phyloP scores from a whole-genome alignment of 2,888 invertebrate species.

The Melinaea menophilus region DNA sequence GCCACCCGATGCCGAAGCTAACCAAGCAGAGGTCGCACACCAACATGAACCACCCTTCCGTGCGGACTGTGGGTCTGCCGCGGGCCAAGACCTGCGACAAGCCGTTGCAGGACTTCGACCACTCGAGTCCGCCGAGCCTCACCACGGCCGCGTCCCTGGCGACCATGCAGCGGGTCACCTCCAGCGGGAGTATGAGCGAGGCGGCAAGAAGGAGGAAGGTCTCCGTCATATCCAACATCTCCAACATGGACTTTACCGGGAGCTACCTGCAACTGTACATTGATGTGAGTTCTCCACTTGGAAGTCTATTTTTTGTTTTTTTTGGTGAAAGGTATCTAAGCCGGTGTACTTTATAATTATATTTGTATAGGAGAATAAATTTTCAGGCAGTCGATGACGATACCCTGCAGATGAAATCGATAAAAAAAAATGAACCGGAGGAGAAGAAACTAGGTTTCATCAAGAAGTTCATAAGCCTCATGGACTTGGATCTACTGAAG shows the following conservation, averaged over 20 bases:
- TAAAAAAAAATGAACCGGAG: conserved; percentile 58
- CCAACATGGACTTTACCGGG: conserved; percentile 85
- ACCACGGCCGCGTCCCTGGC: conserved; percentile 70
- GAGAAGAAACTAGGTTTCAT: conserved; percentile 66
- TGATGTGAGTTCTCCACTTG: conserved; percentile 66
- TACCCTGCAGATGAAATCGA: conserved; percentile 68
- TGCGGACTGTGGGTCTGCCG: conserved; percentile 64
- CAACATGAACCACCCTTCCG: conserved; percentile 70
- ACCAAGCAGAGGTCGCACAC: conserved; percentile 60
- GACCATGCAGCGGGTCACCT: conserved; percentile 70
- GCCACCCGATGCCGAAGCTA: conserved; percentile 57
- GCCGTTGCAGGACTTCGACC: conserved; percentile 66
- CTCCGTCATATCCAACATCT: conserved; percentile 84
- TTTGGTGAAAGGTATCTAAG: neutral
- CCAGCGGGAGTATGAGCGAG: conserved; percentile 72
- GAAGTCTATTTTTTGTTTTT: conserved; percentile 6
- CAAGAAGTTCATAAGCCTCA: conserved; percentile 79
- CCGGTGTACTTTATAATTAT: neutral
- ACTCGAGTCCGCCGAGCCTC: conserved; percentile 48
- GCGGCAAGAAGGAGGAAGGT: conserved; percentile 78
- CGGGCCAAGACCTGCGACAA: conserved; percentile 73
- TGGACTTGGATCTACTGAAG: conserved; percentile 84
- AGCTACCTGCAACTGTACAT: conserved; percentile 84
- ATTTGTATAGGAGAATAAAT: neutral
- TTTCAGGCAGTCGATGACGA: conserved; percentile 70